Base-by-base conservation (phyloP, 2,797 vertebrate species). In the Melanotaenia maccullochi region DNA sequence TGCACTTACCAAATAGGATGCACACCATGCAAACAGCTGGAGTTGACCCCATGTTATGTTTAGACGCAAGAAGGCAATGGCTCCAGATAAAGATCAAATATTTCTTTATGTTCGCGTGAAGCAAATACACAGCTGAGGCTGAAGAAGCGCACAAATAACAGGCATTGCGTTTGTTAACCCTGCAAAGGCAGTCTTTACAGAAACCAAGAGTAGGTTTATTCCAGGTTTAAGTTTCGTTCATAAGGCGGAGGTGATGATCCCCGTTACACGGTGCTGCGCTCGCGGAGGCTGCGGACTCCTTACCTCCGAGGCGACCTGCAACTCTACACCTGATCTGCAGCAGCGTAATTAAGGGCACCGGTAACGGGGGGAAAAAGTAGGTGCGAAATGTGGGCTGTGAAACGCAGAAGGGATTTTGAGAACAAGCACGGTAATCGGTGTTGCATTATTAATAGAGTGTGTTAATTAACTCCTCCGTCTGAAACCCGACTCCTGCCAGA, bases 371-470 rank as follows among this genome's bases (percentile, higher is more conserved):
- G 42, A 12, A 76, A 58, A 60, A 44, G 69, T 13, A 83, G 92
- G 90, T 93, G 92, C 57, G 82, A 93, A 91, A 83, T 12, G 78
- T 83, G 65, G 88, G 88, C 88, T 77, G 88, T 84, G 91, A 91
- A 93, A 90, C 63, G 68, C 83, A 82, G 83, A 89, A 87, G 69
- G 90, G 92, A 93, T 93, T 92, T 91, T 76, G 57, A 79, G 68
- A 61, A 68, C 75, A 84, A 79, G 78, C 86, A 84, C 67, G 47
- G 71, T 84, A 75, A 57, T 71, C 47, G 66, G 38, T 64, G 65
- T 61, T 96, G 81, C 93, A 96, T 93, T 90, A 95, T 96, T 94
- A 55, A 95, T 68, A 13, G 8, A n/a, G 38, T 49, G 73, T 78
- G 87, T 89, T 88, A 87, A 91, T 89, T 83, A 92, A 79, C 68